Percentiles rank a stretch among this genome's conserved stretches.
phyloP scores from a whole-genome alignment of 2,113 vertebrate species.

The Pionites leucogaster region DNA sequence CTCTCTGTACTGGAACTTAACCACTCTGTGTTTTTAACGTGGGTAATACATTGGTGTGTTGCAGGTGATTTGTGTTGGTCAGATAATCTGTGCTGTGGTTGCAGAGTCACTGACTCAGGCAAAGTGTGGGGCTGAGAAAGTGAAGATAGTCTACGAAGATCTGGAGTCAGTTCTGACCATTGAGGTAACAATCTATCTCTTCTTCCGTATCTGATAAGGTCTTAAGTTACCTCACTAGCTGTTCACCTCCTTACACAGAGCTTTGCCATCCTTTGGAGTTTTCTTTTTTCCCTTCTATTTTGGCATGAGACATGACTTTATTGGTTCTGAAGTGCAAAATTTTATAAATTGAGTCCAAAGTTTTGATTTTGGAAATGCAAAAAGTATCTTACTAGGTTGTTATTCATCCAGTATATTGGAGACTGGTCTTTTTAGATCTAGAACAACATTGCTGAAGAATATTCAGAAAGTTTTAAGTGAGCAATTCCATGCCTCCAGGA shows the following conservation, averaged over 20 bases:
- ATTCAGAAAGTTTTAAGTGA: neutral
- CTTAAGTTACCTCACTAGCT: neutral
- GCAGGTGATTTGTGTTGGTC: constrained; percentile 72
- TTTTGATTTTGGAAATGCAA: neutral
- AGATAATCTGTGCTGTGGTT: constrained; percentile 66
- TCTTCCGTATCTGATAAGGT: neutral
- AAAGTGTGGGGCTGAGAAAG: constrained; percentile 20
- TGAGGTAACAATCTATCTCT: constrained; percentile 31
- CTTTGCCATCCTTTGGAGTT: neutral
- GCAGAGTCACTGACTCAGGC: constrained; percentile 61
- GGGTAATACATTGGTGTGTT: neutral
- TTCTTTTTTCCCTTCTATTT: neutral
- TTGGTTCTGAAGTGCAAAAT: neutral
- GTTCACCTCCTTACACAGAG: neutral
- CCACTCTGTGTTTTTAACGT: neutral
- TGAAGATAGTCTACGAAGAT: constrained; percentile 64
- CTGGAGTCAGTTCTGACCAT: constrained; percentile 66
- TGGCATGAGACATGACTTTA: neutral
- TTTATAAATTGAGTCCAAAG: neutral
- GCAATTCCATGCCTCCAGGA: neutral
- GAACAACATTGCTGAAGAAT: neutral
- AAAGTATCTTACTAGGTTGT: neutral
- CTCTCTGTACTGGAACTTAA: neutral
- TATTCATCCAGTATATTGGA: neutral
- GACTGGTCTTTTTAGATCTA: neutral